Evolutionary conservation across 53 echinoderm and acorn worm species (phyloP), one percentile per base, ranked within the genome.

Genomic region (Paelopatides confundens): DNA sequence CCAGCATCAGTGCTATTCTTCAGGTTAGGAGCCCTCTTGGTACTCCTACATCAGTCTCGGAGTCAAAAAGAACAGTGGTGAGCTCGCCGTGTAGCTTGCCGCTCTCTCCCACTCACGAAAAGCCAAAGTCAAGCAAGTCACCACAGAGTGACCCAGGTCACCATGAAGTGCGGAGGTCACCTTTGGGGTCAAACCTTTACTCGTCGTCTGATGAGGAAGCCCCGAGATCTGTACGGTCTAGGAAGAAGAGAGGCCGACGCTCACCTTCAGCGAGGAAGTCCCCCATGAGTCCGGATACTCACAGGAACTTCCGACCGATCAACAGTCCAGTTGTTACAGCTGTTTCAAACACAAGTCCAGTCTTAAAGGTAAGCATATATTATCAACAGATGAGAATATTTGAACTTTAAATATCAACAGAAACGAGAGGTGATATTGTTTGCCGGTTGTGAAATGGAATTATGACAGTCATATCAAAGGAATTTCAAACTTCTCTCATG

Each of bases 271-370:
- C 39, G 15, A 83, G 43, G 64, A 86, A 63, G 81, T 93, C 93
- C 6, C 90, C 93, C 3, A 74, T 89, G 17, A 89, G 82, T 1
- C 86, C 63, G 33, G 93, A 89, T 40, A 66, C 85, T 54, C 87
- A 82, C 37, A 89, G 66, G 47, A 89, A 74, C 48, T 93, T 93
- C 70, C 68, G 86, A 50, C 93, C 93, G n/a, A 89, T 93, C 87
- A 86, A 70, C 71, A 86, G 81, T 31, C 93, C 86, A 49, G 76
- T 27, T 33, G 88, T 51, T n/a, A 52, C 79, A 15, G 2, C 79
- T 26, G 53, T 27, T 3, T 31, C 79, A 31, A 79, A 13, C 32
- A 1, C 51, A 7, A 31, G 79, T 30, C 54, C 58, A 4, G 21
- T 33, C 2, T 28, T 34, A 4, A 50, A 53, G 79, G 79, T 79